Percentiles rank a stretch among this genome's conserved stretches.
Evolutionary conservation across 2,113 vertebrate species (phyloP).

Genomic region (Notiomystis cincta): DNA sequence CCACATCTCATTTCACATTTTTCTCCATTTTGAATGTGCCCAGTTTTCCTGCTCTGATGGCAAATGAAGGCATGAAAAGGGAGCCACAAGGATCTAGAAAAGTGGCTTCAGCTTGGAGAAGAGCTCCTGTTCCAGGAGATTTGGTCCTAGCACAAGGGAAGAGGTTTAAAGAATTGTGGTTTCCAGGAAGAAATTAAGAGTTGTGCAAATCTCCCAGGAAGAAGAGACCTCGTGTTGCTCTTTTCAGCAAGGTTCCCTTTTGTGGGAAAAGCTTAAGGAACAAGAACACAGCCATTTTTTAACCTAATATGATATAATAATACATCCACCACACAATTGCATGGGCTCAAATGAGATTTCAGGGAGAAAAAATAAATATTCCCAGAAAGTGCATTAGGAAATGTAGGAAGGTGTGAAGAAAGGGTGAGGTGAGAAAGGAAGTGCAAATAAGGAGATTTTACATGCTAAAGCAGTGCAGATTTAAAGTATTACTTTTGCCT

Average conservation of each 20-base stretch:
- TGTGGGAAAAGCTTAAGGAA: background rate
- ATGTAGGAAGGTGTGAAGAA: slow-evolving; percentile 52
- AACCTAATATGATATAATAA: background rate
- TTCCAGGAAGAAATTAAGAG: background rate
- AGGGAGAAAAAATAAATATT: background rate
- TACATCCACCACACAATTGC: background rate
- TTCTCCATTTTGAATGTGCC: background rate
- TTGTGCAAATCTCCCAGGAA: background rate
- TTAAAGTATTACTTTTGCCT: background rate
- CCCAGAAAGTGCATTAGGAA: slow-evolving; percentile 23
- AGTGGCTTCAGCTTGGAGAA: background rate
- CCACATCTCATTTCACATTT: background rate
- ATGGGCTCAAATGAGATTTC: background rate
- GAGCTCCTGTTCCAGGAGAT: background rate
- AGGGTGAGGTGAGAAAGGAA: slow-evolving; percentile 36
- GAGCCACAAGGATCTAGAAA: background rate
- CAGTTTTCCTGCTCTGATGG: background rate
- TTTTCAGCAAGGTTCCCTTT: slow-evolving; percentile 14
- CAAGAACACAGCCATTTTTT: slow-evolving; percentile 1
- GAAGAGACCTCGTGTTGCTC: background rate
- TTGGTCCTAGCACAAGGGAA: background rate
- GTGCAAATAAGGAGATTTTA: slow-evolving; percentile 8
- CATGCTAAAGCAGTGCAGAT: background rate
- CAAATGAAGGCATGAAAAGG: background rate
- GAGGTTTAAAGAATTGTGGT: background rate